phyloP scores from a whole-genome alignment of 1,140 invertebrate species.

The Ladona fulva region DNA sequence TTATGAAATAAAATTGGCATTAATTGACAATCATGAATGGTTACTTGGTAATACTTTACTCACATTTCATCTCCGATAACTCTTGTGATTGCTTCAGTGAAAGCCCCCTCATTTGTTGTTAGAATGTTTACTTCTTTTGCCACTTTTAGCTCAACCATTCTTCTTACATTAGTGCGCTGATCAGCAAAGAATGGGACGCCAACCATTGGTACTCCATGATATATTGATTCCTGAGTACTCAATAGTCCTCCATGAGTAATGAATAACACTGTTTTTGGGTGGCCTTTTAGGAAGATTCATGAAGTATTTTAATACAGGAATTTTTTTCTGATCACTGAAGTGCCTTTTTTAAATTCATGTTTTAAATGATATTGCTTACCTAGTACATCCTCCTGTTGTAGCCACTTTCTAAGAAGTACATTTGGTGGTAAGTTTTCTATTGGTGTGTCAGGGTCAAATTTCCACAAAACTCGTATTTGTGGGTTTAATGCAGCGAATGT shows the following conservation, averaged over 20 bases:
- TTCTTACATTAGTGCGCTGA: conserved; percentile 47
- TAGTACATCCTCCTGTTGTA: conserved; percentile 60
- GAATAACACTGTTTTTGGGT: conserved; percentile 55
- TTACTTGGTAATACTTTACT: too few relatives aligned
- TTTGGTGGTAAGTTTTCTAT: conserved; percentile 43
- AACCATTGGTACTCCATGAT: conserved; percentile 58
- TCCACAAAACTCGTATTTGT: conserved; percentile 54
- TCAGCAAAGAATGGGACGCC: conserved; percentile 58
- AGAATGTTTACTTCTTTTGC: conserved; percentile 28
- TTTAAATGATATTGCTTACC: conserved; percentile 41
- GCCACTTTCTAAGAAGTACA: conserved; percentile 52
- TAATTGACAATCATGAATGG: too few relatives aligned
- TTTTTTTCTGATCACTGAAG: too few relatives aligned
- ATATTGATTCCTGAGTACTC: conserved; percentile 58
- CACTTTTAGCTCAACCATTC: conserved; percentile 37
- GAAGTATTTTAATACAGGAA: too few relatives aligned
- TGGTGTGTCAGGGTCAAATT: conserved; percentile 52
- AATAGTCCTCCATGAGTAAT: conserved; percentile 64
- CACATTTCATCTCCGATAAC: not conserved
- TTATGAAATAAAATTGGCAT: too few relatives aligned
- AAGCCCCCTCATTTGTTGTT: not conserved
- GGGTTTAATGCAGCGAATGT: conserved; percentile 39
- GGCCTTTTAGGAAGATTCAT: conserved; percentile 41
- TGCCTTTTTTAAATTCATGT: too few relatives aligned
- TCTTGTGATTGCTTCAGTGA: not conserved